Base-by-base conservation (phyloP, 2,797 vertebrate genomes). In the Cynopterus sphinx region DNA sequence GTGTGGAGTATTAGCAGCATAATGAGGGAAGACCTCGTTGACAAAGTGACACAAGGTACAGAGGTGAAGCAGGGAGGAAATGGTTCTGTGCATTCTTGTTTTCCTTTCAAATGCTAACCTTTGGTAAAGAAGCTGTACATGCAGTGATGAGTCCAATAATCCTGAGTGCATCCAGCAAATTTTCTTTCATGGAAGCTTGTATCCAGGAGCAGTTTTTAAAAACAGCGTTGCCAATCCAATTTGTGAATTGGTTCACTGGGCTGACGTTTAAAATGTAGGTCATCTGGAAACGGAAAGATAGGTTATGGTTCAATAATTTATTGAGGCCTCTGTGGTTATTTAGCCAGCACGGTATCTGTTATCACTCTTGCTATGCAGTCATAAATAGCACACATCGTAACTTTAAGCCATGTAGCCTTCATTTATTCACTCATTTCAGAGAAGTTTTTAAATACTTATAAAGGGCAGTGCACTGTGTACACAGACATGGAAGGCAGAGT, bases 191-290 rank as follows among this genome's bases (percentile, higher is more conserved):
- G 89, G 49, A 84, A 36, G 17, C 21, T 21, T 90, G 77, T 73
- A 55, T 68, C n/a, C 16, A 59, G 74, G 87, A 68, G 41, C 5
- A 33, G 39, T 28, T 43, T 92, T 65, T 83, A 31, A 68, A 46
- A 31, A 33, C 22, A 73, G 49, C 83, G 71, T 83, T 91, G 59
- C 70, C 55, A 79, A n/a, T 74, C 43, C 41, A 68, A n/a, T 93
- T 89, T 94, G 79, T 84, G 82, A 91, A 79, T 26, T 81, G 89
- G 53, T 94, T 96, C 79, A 87, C 41, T 81, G 78, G 49, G 51
- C 79, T 91, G 49, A 65, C 84, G 79, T 79, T 86, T 83, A 84
- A 96, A 94, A 91, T 94, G 70, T 81, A 78, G 78, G 79, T 94
- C 95, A 70, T 53, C 83, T 91, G 75, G 79, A 73, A 67, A 57